Evolutionary conservation across 2,113 vertebrate genomes (phyloP), one percentile per base, ranked within the genome.

Genomic region (Hystrix brachyura): DNA sequence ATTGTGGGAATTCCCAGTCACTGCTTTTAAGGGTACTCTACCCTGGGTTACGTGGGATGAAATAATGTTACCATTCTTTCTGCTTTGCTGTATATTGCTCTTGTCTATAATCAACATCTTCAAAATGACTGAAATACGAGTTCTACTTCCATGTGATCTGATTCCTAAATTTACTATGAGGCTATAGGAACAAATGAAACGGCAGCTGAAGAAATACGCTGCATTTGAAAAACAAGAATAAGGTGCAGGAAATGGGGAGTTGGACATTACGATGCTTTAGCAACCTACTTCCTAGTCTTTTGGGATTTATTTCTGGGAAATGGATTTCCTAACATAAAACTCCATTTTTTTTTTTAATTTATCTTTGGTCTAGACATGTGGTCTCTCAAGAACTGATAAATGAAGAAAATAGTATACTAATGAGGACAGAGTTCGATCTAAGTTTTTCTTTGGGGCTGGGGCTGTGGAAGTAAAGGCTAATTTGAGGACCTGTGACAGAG

Each of bases 111-210:
- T 60, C 87, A 57, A 89, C 89, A 34, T 8, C 72, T 38, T 79
- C 21, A 79, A 65, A 51, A 34, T 55, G 80, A 81, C 48, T 80
- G 51, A 78, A 72, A 27, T 21, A 23, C 27, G 62, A 69, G 43
- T 51, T 83, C 4, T n/a, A 79, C 55, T 64, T 71, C 38, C 60
- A 71, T 27, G 29, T 29, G 17, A 86, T 74, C 3, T 78, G 19
- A 94, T 90, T 93, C 62, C 78, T 34, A 85, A 55, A 43, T 87
- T 87, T 46, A 21, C 51, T 78, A 86, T 69, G 15, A 86, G 78
- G 51, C 79, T 62, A 76, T 27, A 92, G 7, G 19, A 90, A 80
- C 51, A 48, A 43, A 62, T 2, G 21, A 72, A 84, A 86, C 21
- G 55, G 48, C 59, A 94, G 6, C 55, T 51, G 82, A 17, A 79